Conservation (phyloP, 2,797 vertebrate species). For the Thunnus albacares region DNA sequence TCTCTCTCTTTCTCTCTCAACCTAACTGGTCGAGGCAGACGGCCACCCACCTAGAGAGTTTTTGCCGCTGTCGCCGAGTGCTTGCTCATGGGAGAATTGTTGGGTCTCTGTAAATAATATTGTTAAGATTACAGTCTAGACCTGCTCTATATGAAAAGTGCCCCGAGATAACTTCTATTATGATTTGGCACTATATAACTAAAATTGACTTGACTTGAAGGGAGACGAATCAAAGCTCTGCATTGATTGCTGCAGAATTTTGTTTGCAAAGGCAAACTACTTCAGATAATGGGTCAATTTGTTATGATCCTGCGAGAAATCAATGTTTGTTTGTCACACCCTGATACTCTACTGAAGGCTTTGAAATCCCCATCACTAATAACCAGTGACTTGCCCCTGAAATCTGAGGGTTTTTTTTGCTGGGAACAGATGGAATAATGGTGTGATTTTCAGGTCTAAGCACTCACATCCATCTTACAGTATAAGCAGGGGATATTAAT, state of each 20-base stretch:
- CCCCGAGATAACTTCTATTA: no score
- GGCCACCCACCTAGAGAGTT: no score
- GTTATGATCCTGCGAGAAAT: constrained; percentile 75
- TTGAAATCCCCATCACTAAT: constrained; percentile 60
- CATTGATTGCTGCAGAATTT: constrained; percentile 58
- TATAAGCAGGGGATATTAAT: constrained; percentile 53
- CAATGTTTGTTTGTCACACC: constrained; percentile 65
- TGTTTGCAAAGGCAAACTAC: constrained; percentile 55
- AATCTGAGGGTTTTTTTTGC: constrained; percentile 1
- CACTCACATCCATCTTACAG: constrained; percentile 61
- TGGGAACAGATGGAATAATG: constrained; percentile 55
- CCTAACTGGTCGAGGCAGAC: no score
- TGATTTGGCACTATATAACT: no score
- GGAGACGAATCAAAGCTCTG: constrained; percentile 16
- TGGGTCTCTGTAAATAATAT: no score
- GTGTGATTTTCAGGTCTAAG: constrained; percentile 40
- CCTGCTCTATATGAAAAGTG: no score
- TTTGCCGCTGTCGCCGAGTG: no score
- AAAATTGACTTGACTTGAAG: neutral
- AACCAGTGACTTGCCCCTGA: constrained; percentile 27
- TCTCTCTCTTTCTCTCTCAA: no score
- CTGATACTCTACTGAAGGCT: constrained; percentile 52
- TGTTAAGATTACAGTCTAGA: no score
- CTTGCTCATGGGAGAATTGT: no score
- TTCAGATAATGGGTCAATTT: constrained; percentile 64